Conservation (phyloP, 1,140 invertebrate genomes). For the Berghia stephanieae region DNA sequence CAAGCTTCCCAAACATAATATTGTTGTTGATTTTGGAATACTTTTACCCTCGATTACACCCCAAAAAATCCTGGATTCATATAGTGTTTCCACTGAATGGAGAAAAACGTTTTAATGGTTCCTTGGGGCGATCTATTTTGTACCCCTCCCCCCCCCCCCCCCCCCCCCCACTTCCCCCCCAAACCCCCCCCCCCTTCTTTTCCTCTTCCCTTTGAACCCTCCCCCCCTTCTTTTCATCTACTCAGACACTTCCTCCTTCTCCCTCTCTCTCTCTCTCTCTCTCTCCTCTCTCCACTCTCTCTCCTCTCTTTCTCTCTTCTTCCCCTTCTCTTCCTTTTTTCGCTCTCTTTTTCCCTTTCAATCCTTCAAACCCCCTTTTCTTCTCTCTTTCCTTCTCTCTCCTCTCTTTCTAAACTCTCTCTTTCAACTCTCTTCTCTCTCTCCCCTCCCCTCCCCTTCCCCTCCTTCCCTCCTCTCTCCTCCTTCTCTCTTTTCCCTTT, state of each 20-base stretch:
- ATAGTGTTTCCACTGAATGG: no score
- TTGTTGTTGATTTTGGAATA: no score
- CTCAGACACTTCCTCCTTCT: background rate
- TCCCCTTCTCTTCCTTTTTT: background rate
- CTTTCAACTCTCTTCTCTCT: background rate
- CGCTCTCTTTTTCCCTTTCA: background rate
- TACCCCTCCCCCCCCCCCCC: background rate
- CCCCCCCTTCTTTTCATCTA: background rate
- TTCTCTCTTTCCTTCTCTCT: background rate
- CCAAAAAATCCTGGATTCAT: no score
- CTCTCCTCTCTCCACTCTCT: background rate
- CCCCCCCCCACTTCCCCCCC: background rate
- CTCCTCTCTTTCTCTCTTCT: background rate
- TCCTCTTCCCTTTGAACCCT: background rate
- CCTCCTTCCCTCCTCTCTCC: background rate
- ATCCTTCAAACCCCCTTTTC: background rate
- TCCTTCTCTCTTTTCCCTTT: background rate
- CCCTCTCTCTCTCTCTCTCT: conserved; percentile 11
- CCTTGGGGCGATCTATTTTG: no score
- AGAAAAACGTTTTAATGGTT: no score
- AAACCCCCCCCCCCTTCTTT: background rate
- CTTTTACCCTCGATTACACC: no score
- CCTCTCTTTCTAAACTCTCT: background rate
- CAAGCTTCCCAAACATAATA: no score
- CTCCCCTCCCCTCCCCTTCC: background rate